These are phyloP conservation scores for Labeo catla DNA, from an alignment of 2,113 vertebrate species.

Conservation along the genomic window DNA sequence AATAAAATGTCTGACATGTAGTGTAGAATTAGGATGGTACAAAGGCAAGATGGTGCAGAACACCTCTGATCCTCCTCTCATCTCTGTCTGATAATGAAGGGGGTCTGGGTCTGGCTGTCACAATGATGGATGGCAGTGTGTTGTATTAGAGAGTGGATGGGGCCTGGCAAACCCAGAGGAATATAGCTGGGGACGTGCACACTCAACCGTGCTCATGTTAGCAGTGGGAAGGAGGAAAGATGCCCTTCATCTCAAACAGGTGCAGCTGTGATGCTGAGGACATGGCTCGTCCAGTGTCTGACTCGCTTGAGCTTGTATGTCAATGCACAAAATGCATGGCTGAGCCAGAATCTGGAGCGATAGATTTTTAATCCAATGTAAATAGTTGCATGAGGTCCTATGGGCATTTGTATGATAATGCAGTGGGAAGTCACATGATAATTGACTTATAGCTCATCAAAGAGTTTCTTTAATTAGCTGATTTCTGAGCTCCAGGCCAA, in stretches of 20 bases:
- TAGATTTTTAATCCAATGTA: slow-evolving; percentile 2
- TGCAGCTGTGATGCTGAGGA: slow-evolving; percentile 19
- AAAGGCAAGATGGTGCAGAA: background rate
- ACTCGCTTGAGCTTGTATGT: background rate
- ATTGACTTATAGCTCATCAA: slow-evolving; percentile 33
- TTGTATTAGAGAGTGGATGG: slow-evolving; percentile 9
- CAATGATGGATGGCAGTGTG: slow-evolving; percentile 34
- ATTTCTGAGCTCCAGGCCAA: slow-evolving; percentile 1
- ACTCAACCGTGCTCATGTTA: slow-evolving; percentile 6
- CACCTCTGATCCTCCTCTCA: slow-evolving; percentile 4
- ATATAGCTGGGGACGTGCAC: background rate
- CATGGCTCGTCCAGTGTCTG: background rate
- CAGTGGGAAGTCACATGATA: slow-evolving; percentile 28
- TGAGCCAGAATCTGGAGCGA: background rate
- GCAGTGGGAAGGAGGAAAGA: background rate
- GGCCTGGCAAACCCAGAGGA: slow-evolving; percentile 2
- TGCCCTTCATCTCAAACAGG: slow-evolving; percentile 11
- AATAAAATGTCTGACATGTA: background rate
- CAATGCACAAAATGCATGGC: slow-evolving; percentile 1
- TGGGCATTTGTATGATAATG: slow-evolving; percentile 2
- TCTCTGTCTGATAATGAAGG: slow-evolving; percentile 22
- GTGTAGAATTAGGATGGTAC: background rate
- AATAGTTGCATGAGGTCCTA: slow-evolving; percentile 11
- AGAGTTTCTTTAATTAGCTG: slow-evolving; percentile 18
- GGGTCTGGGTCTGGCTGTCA: slow-evolving; percentile 25